Percentiles rank a stretch among this genome's conserved stretches.
Conservation (phyloP, 35 echinoderm and acorn worm genomes). For the Ptychodera flava region DNA sequence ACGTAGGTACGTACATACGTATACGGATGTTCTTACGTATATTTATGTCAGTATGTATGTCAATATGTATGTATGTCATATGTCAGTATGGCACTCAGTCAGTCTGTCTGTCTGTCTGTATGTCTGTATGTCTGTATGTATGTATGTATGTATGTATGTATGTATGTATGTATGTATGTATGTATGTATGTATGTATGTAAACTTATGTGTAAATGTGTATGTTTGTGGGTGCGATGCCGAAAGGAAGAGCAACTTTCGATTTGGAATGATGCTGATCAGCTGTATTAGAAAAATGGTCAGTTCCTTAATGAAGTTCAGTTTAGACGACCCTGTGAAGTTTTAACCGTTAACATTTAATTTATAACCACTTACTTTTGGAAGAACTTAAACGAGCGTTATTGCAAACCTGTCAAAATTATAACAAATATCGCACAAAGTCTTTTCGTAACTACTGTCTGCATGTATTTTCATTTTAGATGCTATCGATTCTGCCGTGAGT, state of each 20-base stretch:
- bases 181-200: neutral
- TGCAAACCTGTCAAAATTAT: constrained; percentile 14
- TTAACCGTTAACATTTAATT: too few relatives aligned
- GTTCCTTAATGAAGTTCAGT: too few relatives aligned
- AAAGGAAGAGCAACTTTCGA: too few relatives aligned
- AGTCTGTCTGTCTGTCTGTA: neutral
- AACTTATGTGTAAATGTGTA: neutral
- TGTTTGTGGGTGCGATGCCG: too few relatives aligned
- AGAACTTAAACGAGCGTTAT: constrained; percentile 3
- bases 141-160: constrained; percentile 2
- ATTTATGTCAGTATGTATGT: neutral
- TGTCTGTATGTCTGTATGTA: neutral
- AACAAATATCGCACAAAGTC: constrained; percentile 25
- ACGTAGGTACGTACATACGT: neutral
- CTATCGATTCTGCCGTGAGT: neutral
- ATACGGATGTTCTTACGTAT: neutral
- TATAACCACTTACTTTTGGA: too few relatives aligned
- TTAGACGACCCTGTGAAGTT: too few relatives aligned
- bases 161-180: neutral
- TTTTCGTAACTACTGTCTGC: constrained; percentile 45
- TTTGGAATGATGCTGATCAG: too few relatives aligned
- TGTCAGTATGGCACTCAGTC: too few relatives aligned
- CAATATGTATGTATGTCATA: neutral
- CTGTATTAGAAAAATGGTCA: too few relatives aligned
- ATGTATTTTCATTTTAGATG: neutral